phyloP scores from a whole-genome alignment of 2,797 vertebrate genomes.

The Lepilemur ruficaudatus region DNA sequence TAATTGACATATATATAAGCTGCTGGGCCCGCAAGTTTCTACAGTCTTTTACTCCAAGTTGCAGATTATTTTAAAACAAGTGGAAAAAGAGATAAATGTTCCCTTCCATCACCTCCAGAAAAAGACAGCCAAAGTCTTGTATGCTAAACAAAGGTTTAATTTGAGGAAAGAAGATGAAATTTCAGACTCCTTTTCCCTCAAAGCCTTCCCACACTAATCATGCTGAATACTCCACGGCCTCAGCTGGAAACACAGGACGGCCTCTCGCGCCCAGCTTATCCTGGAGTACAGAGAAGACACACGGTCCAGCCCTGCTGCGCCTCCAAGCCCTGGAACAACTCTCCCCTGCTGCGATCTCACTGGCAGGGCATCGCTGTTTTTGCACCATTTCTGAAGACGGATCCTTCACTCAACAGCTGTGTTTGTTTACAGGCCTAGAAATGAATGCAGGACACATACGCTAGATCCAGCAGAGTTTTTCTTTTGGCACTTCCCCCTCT shows the following conservation, averaged over 20 bases:
- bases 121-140: conserved; percentile 11
- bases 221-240: conserved; percentile 18
- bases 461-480: conserved; percentile 81
- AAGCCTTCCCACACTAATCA: conserved; percentile 54
- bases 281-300: conserved; percentile 61
- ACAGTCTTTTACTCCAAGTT: neutral
- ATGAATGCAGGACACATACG: conserved; percentile 83
- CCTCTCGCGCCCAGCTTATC: conserved; percentile 50
- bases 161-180: conserved; percentile 42
- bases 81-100: conserved; percentile 28
- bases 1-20: conserved; percentile 48
- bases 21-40: conserved; percentile 11
- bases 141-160: neutral
- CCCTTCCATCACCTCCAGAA: neutral
- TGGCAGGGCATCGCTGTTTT: conserved; percentile 80
- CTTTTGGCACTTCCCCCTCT: conserved; percentile 81
- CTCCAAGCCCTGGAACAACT: conserved; percentile 59
- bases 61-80: conserved; percentile 27
- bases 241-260: conserved; percentile 41
- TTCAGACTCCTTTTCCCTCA: conserved; percentile 33
- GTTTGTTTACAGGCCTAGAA: conserved; percentile 88
- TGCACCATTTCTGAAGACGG: conserved; percentile 80
- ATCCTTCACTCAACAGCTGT: conserved; percentile 86
- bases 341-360: conserved; percentile 80
- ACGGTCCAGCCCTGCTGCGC: conserved; percentile 66